Evolutionary conservation across 1,140 invertebrate genomes (phyloP), one percentile per base, ranked within the genome.

Genomic region (Luehdorfia chinensis): DNA sequence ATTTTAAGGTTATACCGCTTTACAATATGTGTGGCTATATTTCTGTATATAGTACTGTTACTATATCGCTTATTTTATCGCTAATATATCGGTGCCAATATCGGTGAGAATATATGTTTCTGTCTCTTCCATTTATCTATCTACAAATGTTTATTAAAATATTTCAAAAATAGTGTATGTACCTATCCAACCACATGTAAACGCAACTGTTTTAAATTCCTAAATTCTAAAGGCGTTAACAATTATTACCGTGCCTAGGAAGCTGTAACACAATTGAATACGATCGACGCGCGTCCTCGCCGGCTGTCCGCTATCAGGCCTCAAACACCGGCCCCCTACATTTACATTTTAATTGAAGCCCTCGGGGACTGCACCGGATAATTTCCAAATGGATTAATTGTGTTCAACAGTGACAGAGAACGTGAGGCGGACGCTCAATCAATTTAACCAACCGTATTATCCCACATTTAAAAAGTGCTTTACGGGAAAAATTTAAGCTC

Each of bases 271-370:
- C 44, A 49, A 49, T 41, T 41, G 31, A 41, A 32, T 23, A 27
- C 36, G 41, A 52, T 28, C 47, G 47, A 6, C 12, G 56, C 48
- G 50, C 53, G 55, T 58, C 63, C 57, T 62, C 46, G 52, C 0
- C 18, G 19, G 19, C 6, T n/a, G 4, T 41, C 54, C 59, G 59
- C 55, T 65, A 65, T 53, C 53, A 55, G 48, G 36, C 47, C 55
- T 43, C 62, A 54, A 54, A 60, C 54, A 59, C 51, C 55, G 52
- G 44, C 48, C 33, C 44, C 45, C 49, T 36, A 50, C 66, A 80
- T 80, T 80, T 75, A 75, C 74, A 80, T 77, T 80, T 77, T 75
- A 77, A 80, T 80, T 74, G 73, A 67, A 64, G 60, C 74, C 72
- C 23, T 30, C 45, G 71, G 75, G 65, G 58, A 62, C 50, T 71